Evolutionary conservation across 1,140 invertebrate species (phyloP), one percentile per base, ranked within the genome.

Genomic region (Musca vetustissima): DNA sequence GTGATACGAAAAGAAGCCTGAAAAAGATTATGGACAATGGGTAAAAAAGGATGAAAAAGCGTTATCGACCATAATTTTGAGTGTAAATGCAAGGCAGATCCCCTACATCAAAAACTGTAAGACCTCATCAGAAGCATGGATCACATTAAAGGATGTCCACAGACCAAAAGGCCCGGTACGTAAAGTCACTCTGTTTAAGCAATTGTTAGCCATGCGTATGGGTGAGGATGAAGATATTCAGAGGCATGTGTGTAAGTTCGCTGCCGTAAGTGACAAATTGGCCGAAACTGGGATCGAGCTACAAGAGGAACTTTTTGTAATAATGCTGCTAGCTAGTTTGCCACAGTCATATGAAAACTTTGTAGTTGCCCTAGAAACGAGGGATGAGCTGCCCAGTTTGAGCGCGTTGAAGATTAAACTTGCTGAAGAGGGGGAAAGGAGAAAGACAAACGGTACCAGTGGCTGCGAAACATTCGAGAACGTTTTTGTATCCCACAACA

Each of bases 341-440:
- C 57, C 65, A 14, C 55, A 50, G 15, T 9, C 21, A 4, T 72
- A 25, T 43, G 71, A 70, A 49, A 72, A 70, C 47, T 70, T 72
- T 14, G 68, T 72, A 0, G 66, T 72, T 1, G 71, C 68, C 14
- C 25, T 72, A 14, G 71, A 72, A 65, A 50, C 65, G 15, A 13
- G 71, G 4, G 71, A 72, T 32, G 32, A 53, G 6, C 25, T 71
- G 15, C 66, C 70, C 14, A 43, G 9, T 14, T 36, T 69, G 1
- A 67, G 19, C 21, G 52, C 47, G 9, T 49, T 72, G 17, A 70
- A 67, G 24, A 57, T 57, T 4, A 68, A 70, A 32, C 32, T 70
- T 24, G 19, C 55, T 15, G 71, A 64, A 32, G 71, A 72, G 25
- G 61, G 48, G 21, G 67, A 69, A n/a, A 49, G 69, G 25, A 24